Percentiles rank a stretch among this genome's conserved stretches.
Conservation (phyloP, 2,113 vertebrate species). For the Thunnus maccoyii region DNA sequence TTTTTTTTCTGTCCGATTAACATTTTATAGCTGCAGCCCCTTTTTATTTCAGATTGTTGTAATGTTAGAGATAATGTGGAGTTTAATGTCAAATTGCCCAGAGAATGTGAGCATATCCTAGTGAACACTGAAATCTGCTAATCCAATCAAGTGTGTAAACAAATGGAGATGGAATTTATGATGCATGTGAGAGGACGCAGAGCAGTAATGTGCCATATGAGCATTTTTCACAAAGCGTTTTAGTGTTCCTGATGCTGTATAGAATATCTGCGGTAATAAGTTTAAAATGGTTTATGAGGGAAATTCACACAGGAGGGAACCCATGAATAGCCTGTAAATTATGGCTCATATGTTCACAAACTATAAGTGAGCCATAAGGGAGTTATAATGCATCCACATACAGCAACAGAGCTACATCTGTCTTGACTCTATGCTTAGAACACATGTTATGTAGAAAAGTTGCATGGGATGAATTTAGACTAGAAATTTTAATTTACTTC, state of each 20-base stretch:
- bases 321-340: constrained; percentile 26
- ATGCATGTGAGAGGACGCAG: background rate
- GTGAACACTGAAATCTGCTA: background rate
- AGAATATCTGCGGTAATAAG: background rate
- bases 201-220: background rate
- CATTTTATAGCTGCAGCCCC: constrained; percentile 2
- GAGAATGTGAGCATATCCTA: background rate
- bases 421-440: background rate
- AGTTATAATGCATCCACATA: constrained; percentile 1
- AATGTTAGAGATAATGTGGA: background rate
- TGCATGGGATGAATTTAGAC: background rate
- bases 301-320: background rate
- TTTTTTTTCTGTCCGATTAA: constrained; percentile 6
- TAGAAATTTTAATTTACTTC: too few relatives aligned
- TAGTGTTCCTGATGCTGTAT: background rate
- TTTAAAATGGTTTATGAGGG: constrained; percentile 2
- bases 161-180: constrained; percentile 40
- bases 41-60: constrained; percentile 3
- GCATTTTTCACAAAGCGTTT: background rate
- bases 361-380: background rate
- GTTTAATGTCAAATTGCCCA: constrained; percentile 16
- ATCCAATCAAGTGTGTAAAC: constrained; percentile 10
- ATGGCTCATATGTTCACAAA: constrained; percentile 10
- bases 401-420: background rate
- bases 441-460: background rate